Base-by-base conservation (phyloP, 2,797 vertebrate species). In the Hoplostethus mediterraneus region DNA sequence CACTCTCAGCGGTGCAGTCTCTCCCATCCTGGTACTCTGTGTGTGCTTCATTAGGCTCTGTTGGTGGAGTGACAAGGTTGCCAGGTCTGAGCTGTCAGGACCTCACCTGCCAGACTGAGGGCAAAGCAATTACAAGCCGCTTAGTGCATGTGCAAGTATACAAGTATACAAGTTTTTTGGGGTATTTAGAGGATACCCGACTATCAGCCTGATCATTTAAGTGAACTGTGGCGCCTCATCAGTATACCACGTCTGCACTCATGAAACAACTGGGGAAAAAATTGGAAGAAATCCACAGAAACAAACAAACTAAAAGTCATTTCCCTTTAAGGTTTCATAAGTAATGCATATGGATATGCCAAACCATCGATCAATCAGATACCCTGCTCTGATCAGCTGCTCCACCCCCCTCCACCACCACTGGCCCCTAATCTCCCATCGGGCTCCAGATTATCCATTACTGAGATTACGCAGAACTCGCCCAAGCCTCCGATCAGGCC, bases 51-150 rank as follows among this genome's bases (percentile, higher is more conserved):
- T 93, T 93, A 88, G 64, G 81, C 91, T 87, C 79, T 28, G 53
- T 81, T 89, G 85, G 86, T 87, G 82, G 75, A 67, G 65, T 5
- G 4, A 80, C 68, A 79, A 2, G 51, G 59, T 83, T 82, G 80
- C 81, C 71, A 63, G 79, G 80, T 75, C 83, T 87, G 81, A 81
- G 72, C 63, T 92, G 84, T 93, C 84, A 91, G 53, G 66, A 69
- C 71, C 77, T 78, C 80, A 67, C 79, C 71, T 67, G 72, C 87
- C 85, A 81, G 81, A 71, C 82, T 67, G 81, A 88, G 74, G 86
- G 85, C 72, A 67, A 78, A 82, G 75, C 86, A 93, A 90, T 94
- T 92, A 90, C 78, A 86, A 77, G 85, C 82, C 74, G 64, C 73
- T 60, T 61, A 80, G 66, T 63, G 33, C 69, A 76, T 58, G 33